Evolutionary conservation across 2,888 invertebrate species (phyloP).

Genomic region (Microctonus aethiopoides): DNA sequence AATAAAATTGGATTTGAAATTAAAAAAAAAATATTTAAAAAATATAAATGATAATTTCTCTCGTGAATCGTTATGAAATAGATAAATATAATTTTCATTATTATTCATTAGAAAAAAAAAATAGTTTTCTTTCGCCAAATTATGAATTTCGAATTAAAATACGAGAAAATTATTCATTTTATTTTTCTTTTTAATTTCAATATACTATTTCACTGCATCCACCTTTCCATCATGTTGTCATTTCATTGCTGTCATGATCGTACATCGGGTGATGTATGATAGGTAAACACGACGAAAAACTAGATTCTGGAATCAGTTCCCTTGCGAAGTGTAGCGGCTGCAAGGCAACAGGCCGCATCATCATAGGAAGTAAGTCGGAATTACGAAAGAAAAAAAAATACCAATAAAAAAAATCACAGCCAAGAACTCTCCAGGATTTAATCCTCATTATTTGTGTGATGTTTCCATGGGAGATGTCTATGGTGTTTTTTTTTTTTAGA

Average conservation of each 20-base stretch:
- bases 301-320: constrained; percentile 65
- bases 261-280: constrained; percentile 65
- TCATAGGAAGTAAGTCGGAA: constrained; percentile 66
- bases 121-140: no score
- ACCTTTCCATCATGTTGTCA: constrained; percentile 55
- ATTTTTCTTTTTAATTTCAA: constrained; percentile 34
- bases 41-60: constrained; percentile 24
- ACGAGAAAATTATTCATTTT: constrained; percentile 4
- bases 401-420: constrained; percentile 48
- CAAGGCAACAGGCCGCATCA: constrained; percentile 66
- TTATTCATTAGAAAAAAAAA: no score
- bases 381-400: constrained; percentile 34
- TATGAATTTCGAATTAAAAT: neutral
- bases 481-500: constrained; percentile 46
- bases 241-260: constrained; percentile 65
- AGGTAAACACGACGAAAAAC: constrained; percentile 66
- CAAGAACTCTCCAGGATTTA: constrained; percentile 55
- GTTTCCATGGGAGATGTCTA: constrained; percentile 36
- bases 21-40: constrained; percentile 46
- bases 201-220: constrained; percentile 39
- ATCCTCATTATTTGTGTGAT: constrained; percentile 35
- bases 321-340: constrained; percentile 65
- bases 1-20: constrained; percentile 16
- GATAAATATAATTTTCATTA: no score
- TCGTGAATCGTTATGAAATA: neutral